These are phyloP conservation scores for Chiropotes sagulatus DNA, from an alignment of 2,797 vertebrate genomes.

Conservation along the genomic window DNA sequence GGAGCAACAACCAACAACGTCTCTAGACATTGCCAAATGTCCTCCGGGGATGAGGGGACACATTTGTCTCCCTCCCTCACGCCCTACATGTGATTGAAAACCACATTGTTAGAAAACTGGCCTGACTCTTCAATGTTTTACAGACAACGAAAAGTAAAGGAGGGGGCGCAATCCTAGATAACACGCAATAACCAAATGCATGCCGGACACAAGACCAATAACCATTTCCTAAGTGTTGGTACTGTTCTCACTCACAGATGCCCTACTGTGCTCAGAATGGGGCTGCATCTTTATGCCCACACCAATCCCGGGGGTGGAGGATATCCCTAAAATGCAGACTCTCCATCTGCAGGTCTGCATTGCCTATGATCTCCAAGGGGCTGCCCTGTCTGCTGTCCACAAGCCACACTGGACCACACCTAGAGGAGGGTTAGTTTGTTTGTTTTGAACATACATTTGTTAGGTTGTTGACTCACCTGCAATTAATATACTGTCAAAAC, in stretches of 20 bases:
- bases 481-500: neutral
- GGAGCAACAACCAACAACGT: neutral
- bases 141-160: neutral
- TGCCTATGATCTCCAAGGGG: neutral
- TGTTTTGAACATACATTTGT: neutral
- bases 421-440: neutral
- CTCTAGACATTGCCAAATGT: neutral
- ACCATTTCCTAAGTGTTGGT: neutral
- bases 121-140: neutral
- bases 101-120: neutral
- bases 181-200: neutral
- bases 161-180: neutral
- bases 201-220: rapidly evolving
- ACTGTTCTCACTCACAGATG: rapidly evolving
- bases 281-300: too few relatives aligned
- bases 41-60: rapidly evolving
- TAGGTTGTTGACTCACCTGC: neutral
- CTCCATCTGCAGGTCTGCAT: neutral
- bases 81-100: neutral
- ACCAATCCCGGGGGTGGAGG: neutral
- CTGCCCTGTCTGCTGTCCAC: neutral
- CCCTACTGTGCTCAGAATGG: neutral
- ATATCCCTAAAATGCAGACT: neutral
- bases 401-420: neutral
- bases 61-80: neutral